These are phyloP conservation scores for Ifrita kowaldi DNA, from an alignment of 2,113 vertebrate genomes.

Conservation along the genomic window DNA sequence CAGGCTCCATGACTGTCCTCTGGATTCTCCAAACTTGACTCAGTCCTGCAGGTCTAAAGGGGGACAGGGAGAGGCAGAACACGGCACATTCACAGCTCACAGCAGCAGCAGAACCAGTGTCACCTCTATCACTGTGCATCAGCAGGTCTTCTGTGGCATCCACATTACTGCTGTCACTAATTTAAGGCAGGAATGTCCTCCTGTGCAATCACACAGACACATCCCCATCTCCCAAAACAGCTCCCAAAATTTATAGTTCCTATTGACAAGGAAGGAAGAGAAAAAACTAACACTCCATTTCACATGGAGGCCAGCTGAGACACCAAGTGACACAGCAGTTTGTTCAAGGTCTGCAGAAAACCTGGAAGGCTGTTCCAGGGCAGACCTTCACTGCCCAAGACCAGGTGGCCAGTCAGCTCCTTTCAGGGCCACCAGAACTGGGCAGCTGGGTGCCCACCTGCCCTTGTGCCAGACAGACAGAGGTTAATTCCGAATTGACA, in stretches of 20 bases:
- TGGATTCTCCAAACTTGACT: not conserved
- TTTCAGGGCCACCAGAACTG: not conserved
- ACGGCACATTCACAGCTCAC: not conserved
- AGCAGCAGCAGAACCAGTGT: not conserved
- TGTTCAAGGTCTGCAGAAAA: not conserved
- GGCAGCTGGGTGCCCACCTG: not conserved
- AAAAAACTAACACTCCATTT: not conserved
- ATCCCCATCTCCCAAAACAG: rapidly evolving
- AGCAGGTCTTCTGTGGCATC: not conserved
- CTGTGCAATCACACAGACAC: not conserved
- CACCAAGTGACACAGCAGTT: not conserved
- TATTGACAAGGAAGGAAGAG: not conserved
- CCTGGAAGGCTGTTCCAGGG: not conserved
- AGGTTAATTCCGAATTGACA: not conserved
- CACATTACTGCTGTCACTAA: rapidly evolving
- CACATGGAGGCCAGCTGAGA: not conserved
- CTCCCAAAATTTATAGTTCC: not conserved
- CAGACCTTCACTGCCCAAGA: not conserved
- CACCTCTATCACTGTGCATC: not conserved
- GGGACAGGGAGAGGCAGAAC: rapidly evolving
- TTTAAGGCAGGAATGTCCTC: not conserved
- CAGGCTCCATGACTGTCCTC: not conserved
- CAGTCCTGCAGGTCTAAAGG: not conserved
- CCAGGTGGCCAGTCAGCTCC: not conserved
- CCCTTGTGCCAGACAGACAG: not conserved